Base-by-base conservation (phyloP, 2,797 vertebrate genomes). In the Tinamus major region DNA sequence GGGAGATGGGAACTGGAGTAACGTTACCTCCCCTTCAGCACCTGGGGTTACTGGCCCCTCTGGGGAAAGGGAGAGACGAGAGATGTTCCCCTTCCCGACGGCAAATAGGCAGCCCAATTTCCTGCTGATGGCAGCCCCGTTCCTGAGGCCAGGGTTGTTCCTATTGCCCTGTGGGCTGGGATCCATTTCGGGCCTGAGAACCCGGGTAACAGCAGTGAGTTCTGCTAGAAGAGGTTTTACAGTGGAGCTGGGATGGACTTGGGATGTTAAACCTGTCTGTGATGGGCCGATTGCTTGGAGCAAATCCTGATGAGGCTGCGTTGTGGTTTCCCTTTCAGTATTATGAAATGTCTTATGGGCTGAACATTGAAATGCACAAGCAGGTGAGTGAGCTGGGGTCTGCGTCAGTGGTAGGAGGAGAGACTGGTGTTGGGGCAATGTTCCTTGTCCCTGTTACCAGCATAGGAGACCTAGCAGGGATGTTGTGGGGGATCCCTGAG, bases 301-400 rank as follows among this genome's bases (percentile, higher is more conserved):
- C 44, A 68, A 70, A 80, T 49, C 62, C 89, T 89, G 37, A 95
- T 75, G 49, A 24, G 41, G 39, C 72, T 65, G 35, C 51, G 48
- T 18, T 91, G 42, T 92, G 75, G 1, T 71, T 96, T 91, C 81
- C 15, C 46, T 94, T 95, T 59, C 97, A 98, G 98, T 98, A 98
- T 89, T 98, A 98, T 0, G 98, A 98, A 94, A 98, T 98, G 98
- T 98, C 98, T 41, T 97, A 98, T 0, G 97, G 98, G 6, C 96
- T 98, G 87, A 98, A 98, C 95, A 97, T 98, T 2, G 98, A 98
- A 44, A 98, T 98, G 98, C 98, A 98, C 29, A 98, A 98, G 56
- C 98, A 98, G 98, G 98, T 98, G 23, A 82, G 93, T 4, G 63
- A 39, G 35, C 8, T 5, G 42, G 13, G 39, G 33, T 41, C 59